Conservation (phyloP, 1,140 invertebrate genomes). For the Caerostris darwini region DNA sequence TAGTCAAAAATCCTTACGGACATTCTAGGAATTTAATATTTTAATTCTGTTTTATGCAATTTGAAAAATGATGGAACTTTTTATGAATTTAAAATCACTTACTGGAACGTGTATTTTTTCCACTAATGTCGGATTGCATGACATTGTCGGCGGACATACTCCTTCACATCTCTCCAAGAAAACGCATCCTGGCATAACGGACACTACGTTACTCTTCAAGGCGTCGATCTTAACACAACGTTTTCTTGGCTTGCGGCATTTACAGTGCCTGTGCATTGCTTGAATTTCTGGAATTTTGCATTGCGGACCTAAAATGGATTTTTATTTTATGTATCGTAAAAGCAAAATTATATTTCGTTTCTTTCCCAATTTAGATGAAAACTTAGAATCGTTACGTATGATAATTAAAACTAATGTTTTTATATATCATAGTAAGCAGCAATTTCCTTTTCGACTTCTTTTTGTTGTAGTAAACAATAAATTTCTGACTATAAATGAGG, state of each 20-base stretch:
- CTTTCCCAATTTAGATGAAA: too few species aligned
- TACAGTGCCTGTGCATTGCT: background rate
- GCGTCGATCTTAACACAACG: constrained; percentile 14
- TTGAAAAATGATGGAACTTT: background rate
- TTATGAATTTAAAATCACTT: constrained; percentile 25
- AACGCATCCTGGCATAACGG: background rate
- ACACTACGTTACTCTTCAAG: background rate
- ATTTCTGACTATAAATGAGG: too few species aligned
- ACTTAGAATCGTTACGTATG: too few species aligned
- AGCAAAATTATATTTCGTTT: too few species aligned
- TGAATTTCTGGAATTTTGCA: background rate
- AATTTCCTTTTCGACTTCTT: too few species aligned
- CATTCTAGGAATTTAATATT: too few species aligned
- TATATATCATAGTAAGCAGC: too few species aligned
- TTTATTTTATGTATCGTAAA: too few species aligned
- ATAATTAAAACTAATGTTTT: too few species aligned
- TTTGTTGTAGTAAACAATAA: too few species aligned
- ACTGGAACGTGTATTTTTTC: background rate
- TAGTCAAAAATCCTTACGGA: too few species aligned
- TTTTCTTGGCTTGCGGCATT: constrained; percentile 19
- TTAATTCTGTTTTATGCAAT: too few species aligned
- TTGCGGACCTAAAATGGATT: background rate
- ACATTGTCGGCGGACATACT: background rate
- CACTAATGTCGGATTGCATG: background rate
- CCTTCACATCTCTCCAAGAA: background rate